Evolutionary conservation across 1,140 invertebrate species (phyloP), one percentile per base, ranked within the genome.

Genomic region (Stratiolaelaps scimitus): DNA sequence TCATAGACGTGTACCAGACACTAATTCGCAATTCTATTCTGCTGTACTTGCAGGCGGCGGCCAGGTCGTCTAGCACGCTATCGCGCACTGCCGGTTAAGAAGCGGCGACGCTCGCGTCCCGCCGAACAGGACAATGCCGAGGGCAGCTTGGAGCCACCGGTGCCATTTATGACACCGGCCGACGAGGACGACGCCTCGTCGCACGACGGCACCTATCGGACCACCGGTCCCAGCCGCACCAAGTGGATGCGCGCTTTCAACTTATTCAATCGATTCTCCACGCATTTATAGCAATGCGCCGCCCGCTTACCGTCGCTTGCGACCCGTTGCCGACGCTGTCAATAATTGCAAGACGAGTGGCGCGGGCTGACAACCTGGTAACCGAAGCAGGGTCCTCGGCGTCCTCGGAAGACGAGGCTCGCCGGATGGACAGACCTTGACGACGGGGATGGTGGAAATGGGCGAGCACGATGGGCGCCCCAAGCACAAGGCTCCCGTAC

Each of bases 201-300:
- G 13, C 20, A 29, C 2, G 53, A 34, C 23, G 26, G 26, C 13
- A 20, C 34, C 15, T 26, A 60, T 26, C 26, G 53, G 10, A 15
- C 53, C 17, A 19, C 53, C 20, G 17, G 23, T 10, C 53, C 34
- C 23, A 60, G 15, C 15, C 26, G 15, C 23, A 20, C 26, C 13
- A 60, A 60, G 34, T 60, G 53, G 53, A 60, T 60, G 13, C 53
- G 53, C 13, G 53, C 53, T 26, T 60, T 60, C 15, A 60, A 34
- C 53, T 34, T 60, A 60, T 60, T 60, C 23, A 60, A 60, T 60
- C 53, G 53, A 5, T 20, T 60, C 23, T 20, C 53, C 17, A 60
- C 53, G 10, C 53, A 60, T 26, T 60, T 60, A 60, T 60, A 60
- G 20, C 53, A 26, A 60, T 60, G 15, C 34, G 53, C 17, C 13